A percentile compares a stretch with the other conserved stretches of the same genome.
Evolutionary conservation across 2,888 invertebrate species (phyloP).

Genomic region (Morpho deidamia): DNA sequence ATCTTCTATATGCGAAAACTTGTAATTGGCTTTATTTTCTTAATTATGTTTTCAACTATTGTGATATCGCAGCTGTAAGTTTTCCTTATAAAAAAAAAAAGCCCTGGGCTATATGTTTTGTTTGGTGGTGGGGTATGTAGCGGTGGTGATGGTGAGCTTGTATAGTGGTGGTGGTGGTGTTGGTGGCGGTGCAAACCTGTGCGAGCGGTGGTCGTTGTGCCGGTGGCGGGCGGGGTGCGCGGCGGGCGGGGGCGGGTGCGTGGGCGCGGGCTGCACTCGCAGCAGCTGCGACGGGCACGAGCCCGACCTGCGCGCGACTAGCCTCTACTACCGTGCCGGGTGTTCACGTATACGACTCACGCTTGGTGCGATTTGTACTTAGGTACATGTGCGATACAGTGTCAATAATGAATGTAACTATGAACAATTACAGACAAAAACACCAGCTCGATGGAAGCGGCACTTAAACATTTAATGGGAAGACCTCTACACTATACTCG

Average conservation of each 20-base stretch:
- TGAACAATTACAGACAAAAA: too few species aligned
- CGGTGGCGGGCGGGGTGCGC: constrained; percentile 11
- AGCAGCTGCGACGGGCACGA: constrained; percentile 95
- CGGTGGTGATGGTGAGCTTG: not conserved
- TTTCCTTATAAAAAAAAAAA: too few species aligned
- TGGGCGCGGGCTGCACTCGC: constrained; percentile 79
- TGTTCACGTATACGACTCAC: constrained; percentile 9
- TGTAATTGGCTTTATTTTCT: too few species aligned
- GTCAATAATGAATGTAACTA: too few species aligned
- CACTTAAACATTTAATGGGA: too few species aligned
- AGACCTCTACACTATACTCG: too few species aligned
- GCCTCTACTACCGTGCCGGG: constrained; percentile 17
- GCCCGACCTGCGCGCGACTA: constrained; percentile 83
- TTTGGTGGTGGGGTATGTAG: not conserved
- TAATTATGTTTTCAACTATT: too few species aligned
- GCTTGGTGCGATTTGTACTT: not conserved
- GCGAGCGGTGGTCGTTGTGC: constrained; percentile 15
- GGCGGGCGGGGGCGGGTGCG: constrained; percentile 9
- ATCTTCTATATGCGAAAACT: too few species aligned
- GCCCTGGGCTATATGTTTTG: not conserved
- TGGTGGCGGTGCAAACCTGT: constrained; percentile 77
- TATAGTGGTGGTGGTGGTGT: constrained; percentile 49
- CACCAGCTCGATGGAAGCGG: too few species aligned
- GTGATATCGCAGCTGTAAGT: too few species aligned
- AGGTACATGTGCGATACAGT: too few species aligned